Conservation (phyloP, 2,797 vertebrate species). For the Otolemur crassicaudatus region DNA sequence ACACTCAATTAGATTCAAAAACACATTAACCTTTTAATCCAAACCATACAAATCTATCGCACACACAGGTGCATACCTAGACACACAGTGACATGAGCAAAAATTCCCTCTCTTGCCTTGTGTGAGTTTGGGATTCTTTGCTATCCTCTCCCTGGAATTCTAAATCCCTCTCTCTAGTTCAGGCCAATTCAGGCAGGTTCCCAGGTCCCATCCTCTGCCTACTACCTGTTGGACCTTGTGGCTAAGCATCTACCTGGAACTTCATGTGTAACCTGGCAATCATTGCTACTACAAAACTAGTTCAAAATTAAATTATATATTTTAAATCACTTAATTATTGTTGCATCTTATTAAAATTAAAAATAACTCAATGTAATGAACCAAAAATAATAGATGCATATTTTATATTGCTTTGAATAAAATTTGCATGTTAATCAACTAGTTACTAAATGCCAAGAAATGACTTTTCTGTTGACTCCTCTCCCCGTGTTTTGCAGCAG, state of each 20-base stretch:
- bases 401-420: slow-evolving; percentile 68
- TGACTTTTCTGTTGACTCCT: slow-evolving; percentile 30
- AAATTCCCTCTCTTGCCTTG: neutral
- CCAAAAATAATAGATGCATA: slow-evolving; percentile 76
- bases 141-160: neutral
- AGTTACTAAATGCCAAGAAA: slow-evolving; percentile 71
- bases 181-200: neutral
- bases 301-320: slow-evolving; percentile 72
- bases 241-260: neutral
- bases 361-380: slow-evolving; percentile 79
- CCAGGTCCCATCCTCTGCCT: neutral
- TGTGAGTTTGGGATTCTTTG: neutral
- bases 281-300: slow-evolving; percentile 32
- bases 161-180: neutral
- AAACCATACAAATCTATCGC: neutral
- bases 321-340: slow-evolving; percentile 76
- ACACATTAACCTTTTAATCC: neutral
- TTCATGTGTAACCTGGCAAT: neutral
- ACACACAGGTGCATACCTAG: neutral
- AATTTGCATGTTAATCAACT: slow-evolving; percentile 76
- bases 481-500: neutral
- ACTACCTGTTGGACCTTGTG: neutral
- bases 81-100: neutral
- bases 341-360: slow-evolving; percentile 76
- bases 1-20: neutral